phyloP scores from a whole-genome alignment of 1,140 invertebrate genomes.

The Drosophila repleta region DNA sequence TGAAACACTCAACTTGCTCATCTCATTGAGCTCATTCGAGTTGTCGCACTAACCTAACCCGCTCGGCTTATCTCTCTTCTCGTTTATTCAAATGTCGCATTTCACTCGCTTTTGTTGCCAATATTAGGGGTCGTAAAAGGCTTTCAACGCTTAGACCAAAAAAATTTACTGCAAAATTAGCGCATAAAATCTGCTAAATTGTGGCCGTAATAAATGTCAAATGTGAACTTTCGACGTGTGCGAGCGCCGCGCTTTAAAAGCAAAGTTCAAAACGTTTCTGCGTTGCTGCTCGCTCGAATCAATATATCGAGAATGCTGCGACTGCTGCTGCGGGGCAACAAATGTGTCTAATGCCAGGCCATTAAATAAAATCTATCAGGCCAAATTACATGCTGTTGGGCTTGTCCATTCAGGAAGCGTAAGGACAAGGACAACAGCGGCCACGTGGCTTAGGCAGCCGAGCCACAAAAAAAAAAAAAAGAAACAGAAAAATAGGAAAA shows the following conservation, averaged over 20 bases:
- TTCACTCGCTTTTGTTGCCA: background rate
- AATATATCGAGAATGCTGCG: slow-evolving; percentile 36
- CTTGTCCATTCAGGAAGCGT: slow-evolving; percentile 14
- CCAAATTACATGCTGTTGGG: slow-evolving; percentile 66
- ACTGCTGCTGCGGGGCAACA: slow-evolving; percentile 53
- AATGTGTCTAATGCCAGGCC: slow-evolving; percentile 72
- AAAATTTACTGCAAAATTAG: slow-evolving; percentile 57
- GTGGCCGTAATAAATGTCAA: slow-evolving; percentile 36
- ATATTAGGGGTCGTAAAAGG: slow-evolving; percentile 13
- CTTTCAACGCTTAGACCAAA: slow-evolving; percentile 21
- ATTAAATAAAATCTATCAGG: slow-evolving; percentile 74
- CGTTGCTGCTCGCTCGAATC: slow-evolving; percentile 43
- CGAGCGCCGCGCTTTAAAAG: slow-evolving; percentile 7
- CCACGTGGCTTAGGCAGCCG: slow-evolving; percentile 62
- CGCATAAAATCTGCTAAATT: slow-evolving; percentile 35
- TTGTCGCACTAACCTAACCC: background rate
- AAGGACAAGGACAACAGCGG: slow-evolving; percentile 47
- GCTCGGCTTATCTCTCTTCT: slow-evolving; percentile 6
- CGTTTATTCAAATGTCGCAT: slow-evolving; percentile 11
- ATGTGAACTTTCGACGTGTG: slow-evolving; percentile 3
- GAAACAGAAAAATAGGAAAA: slow-evolving; percentile 29
- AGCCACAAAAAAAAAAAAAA: slow-evolving; percentile 10
- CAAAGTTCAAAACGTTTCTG: slow-evolving; percentile 24
- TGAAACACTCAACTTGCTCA: background rate
- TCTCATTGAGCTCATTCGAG: background rate